These are phyloP conservation scores for Zelostemma sp. DNA, from an alignment of 1,140 invertebrate species.

Conservation along the genomic window DNA sequence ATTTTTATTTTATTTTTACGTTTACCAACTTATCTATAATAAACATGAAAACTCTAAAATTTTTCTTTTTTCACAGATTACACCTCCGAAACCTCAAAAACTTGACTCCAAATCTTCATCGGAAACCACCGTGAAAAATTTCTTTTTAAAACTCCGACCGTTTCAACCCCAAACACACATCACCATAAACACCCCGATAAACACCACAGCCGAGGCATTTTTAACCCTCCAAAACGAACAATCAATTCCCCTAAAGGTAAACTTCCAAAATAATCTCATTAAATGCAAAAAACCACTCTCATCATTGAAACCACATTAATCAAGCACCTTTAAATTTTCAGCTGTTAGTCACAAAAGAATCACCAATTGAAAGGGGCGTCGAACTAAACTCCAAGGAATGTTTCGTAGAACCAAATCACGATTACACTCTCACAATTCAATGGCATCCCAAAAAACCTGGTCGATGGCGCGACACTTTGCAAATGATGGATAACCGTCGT, in stretches of 20 bases:
- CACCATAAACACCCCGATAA: conserved; percentile 50
- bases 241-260: conserved; percentile 52
- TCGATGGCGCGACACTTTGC: conserved; percentile 74
- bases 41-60: too few species aligned
- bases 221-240: conserved; percentile 54
- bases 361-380: conserved; percentile 73
- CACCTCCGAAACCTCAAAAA: too few species aligned
- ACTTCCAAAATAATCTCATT: conserved; percentile 1
- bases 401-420: conserved; percentile 64
- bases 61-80: too few species aligned
- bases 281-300: conserved; percentile 8
- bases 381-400: conserved; percentile 70
- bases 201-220: conserved; percentile 34
- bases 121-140: too few species aligned
- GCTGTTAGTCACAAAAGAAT: conserved; percentile 73
- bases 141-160: conserved; percentile 19
- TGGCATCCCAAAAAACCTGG: conserved; percentile 75
- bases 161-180: conserved; percentile 61
- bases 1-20: too few species aligned
- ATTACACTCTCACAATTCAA: conserved; percentile 69
- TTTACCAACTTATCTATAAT: too few species aligned
- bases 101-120: too few species aligned
- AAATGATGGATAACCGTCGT: conserved; percentile 74
- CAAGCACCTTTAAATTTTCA: conserved; percentile 57
- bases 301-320: conserved; percentile 15